Conservation (phyloP, 2,888 invertebrate species). For the Melanchra persicariae region DNA sequence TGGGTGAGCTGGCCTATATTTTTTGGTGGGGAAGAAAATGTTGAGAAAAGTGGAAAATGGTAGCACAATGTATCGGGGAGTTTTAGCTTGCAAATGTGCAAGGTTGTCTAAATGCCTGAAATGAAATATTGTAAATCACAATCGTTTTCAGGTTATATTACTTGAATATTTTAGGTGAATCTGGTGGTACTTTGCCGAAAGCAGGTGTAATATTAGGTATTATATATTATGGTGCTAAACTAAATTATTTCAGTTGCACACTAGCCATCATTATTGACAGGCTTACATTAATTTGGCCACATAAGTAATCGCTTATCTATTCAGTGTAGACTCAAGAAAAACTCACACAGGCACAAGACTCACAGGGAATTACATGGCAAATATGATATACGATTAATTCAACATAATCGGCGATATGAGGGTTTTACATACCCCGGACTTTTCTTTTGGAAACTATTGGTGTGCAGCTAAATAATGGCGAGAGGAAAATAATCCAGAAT, state of each 20-base stretch:
- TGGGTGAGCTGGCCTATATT: conserved; percentile 53
- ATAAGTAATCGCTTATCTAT: too few species aligned
- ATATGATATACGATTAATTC: neutral
- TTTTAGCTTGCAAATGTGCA: neutral
- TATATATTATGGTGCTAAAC: neutral
- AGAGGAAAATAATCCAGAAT: neutral
- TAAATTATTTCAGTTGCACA: neutral
- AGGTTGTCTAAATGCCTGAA: neutral
- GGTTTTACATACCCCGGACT: too few species aligned
- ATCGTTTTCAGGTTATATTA: neutral
- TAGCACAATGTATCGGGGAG: accelerated
- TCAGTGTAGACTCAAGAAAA: too few species aligned
- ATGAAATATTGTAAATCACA: neutral
- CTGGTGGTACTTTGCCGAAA: neutral
- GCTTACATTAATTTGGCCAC: too few species aligned
- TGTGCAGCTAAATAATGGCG: neutral
- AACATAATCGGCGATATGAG: neutral
- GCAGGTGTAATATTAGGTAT: neutral
- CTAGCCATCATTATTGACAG: too few species aligned
- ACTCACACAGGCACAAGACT: too few species aligned
- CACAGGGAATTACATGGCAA: too few species aligned
- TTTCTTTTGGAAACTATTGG: too few species aligned
- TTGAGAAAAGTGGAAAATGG: neutral
- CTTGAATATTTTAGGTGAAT: too few species aligned
- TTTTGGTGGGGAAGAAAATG: neutral